Conservation (phyloP, 2,888 invertebrate genomes). For the Mimas tiliae region DNA sequence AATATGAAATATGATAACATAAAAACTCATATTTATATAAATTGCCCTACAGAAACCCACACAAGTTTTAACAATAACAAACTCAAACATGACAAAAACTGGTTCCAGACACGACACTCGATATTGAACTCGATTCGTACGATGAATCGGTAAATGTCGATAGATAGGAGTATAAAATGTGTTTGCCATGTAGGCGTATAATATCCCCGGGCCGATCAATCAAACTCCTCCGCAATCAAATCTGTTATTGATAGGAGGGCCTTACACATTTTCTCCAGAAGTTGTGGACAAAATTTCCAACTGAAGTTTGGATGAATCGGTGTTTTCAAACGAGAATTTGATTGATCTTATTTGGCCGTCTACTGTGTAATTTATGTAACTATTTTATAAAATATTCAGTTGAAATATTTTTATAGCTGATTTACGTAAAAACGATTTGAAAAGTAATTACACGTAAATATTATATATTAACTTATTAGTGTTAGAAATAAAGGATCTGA, state of each 20-base stretch:
- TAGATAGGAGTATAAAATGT: not conserved
- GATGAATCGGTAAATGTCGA: not conserved
- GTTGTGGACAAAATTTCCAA: conserved; percentile 11
- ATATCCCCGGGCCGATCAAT: conserved; percentile 13
- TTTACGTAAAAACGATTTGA: no score
- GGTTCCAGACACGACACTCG: not conserved
- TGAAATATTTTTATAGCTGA: no score
- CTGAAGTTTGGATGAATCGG: conserved; percentile 2
- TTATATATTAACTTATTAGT: no score
- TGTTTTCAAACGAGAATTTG: conserved; percentile 3
- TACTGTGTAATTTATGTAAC: not conserved
- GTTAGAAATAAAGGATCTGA: no score
- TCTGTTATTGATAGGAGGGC: conserved; percentile 22
- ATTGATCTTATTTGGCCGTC: conserved; percentile 5
- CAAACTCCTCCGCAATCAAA: conserved; percentile 26
- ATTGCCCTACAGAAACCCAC: not conserved
- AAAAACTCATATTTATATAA: no score
- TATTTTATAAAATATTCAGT: no score
- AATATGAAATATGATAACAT: not conserved
- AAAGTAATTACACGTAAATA: no score
- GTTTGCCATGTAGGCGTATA: conserved; percentile 8
- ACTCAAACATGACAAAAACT: not conserved
- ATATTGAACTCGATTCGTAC: not conserved
- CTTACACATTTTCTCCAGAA: not conserved
- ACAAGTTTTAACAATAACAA: not conserved